Base-by-base conservation (phyloP, 1,140 invertebrate species). In the Manduca sexta region DNA sequence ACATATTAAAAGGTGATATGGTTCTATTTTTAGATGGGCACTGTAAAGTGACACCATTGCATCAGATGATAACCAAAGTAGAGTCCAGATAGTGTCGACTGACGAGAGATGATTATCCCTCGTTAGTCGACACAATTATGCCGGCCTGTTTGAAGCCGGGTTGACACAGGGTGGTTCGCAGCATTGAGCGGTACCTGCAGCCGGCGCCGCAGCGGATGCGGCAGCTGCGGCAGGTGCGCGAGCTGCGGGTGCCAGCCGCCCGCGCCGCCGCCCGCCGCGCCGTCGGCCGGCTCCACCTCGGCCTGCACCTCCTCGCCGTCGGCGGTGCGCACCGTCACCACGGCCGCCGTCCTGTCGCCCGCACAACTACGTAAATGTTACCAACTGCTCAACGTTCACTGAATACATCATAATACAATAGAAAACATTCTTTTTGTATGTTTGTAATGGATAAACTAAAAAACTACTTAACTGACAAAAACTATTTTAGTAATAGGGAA, bases 161-260 rank as follows among this genome's bases (percentile, higher is more conserved):
- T n/a, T n/a, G n/a, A n/a, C n/a, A n/a, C n/a, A n/a, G n/a, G n/a
- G n/a, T n/a, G 29, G 11, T 5, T 30, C 29, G 29, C 11, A 11
- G 29, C 29, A 7, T 21, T 39, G 14, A 13, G 17, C 26, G 42
- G 44, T 35, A 75, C 75, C 74, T 75, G 73, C 44, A 68, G 55
- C 11, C 66, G 55, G 39, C 73, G 62, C 12, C 70, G 67, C 60
- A 87, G 69, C 34, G 84, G 84, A 51, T 88, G 86, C 43, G 86
- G 86, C 55, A 88, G 65, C 72, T 88, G 87, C 31, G 87, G 86
- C 56, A 88, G 68, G 63, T 87, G 86, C 40, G 88, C 84, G 12
- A 88, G 64, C 55, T 88, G 86, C 37, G 87, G 86, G 61, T 89
- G 88, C 48, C 79, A 63, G 80, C 82, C 56, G 58, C 77, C 60